Evolutionary conservation across 2,113 vertebrate genomes (phyloP).

Genomic region (Circaetus gallicus): DNA sequence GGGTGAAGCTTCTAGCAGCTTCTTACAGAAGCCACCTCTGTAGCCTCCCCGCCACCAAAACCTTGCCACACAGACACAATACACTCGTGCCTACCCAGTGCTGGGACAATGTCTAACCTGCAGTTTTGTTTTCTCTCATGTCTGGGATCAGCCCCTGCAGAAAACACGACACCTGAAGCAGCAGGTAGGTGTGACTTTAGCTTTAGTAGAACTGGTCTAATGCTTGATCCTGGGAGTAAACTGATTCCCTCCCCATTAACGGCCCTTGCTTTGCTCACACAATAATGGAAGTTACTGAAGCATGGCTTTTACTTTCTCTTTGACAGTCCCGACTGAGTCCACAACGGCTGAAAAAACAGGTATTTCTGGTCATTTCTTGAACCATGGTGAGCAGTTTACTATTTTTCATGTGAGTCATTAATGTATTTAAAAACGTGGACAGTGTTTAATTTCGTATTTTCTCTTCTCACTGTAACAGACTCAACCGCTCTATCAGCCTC

Average conservation of each 20-base stretch:
- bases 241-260: neutral
- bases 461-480: neutral
- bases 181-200: neutral
- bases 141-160: neutral
- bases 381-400: fast-evolving
- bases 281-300: neutral
- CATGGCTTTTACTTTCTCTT: neutral
- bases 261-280: neutral
- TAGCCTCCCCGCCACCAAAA: no score
- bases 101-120: neutral
- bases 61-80: no score
- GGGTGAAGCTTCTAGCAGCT: no score
- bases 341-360: neutral
- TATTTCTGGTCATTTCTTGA: neutral
- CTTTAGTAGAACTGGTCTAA: neutral
- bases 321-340: fast-evolving
- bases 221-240: neutral
- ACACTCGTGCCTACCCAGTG: fast-evolving
- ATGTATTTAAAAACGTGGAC: neutral
- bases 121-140: neutral
- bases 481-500: fast-evolving
- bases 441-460: neutral
- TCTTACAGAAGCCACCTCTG: no score
- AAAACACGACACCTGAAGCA: neutral
- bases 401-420: neutral